Evolutionary conservation across 2,113 vertebrate genomes (phyloP).

Genomic region (Brachypodius melanocephalos): DNA sequence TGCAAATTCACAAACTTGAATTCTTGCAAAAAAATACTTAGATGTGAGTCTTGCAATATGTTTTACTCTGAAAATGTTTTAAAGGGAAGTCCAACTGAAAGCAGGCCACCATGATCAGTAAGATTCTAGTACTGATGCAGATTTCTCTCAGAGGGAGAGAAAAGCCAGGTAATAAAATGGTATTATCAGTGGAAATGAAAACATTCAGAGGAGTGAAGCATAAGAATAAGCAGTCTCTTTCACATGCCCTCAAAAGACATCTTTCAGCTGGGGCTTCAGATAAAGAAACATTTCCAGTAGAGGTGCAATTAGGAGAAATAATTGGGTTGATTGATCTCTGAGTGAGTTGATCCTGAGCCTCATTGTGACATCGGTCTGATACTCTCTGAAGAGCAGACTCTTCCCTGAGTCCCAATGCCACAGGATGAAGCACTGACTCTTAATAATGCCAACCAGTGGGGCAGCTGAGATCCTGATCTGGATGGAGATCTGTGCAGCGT

Average conservation of each 20-base stretch:
- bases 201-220: neutral
- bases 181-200: constrained; percentile 35
- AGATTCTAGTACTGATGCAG: neutral
- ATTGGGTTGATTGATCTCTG: neutral
- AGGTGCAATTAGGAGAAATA: neutral
- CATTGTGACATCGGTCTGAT: neutral
- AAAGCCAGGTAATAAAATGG: neutral
- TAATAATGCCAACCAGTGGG: neutral
- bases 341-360: neutral
- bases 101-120: neutral
- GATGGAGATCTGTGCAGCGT: neutral
- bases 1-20: neutral
- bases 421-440: neutral
- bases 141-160: neutral
- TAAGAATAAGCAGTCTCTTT: neutral
- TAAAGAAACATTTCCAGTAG: neutral
- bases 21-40: neutral
- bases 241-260: neutral
- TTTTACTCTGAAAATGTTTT: neutral
- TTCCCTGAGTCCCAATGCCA: neutral
- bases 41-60: neutral
- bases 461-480: neutral
- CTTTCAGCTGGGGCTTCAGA: neutral
- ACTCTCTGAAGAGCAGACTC: neutral
- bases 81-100: neutral